A percentile compares a stretch with the other conserved stretches of the same genome.
Conservation (phyloP, 2,888 invertebrate species). For the Diarsia mendica region DNA sequence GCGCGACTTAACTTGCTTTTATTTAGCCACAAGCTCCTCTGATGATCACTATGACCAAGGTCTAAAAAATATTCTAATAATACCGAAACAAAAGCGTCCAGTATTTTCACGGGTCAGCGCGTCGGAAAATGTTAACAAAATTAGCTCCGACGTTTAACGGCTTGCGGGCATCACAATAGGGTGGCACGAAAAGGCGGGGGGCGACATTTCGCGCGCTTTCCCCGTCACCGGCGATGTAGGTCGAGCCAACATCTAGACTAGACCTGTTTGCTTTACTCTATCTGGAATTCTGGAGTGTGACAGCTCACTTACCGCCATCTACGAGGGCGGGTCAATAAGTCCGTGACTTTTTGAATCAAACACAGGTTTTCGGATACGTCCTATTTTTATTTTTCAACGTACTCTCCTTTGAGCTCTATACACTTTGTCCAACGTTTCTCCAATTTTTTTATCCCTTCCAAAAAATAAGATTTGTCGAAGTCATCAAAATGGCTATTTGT, state of each 20-base stretch:
- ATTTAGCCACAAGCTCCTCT: neutral
- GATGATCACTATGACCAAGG: constrained; percentile 34
- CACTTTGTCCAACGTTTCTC: too few relatives aligned
- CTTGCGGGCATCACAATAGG: constrained; percentile 73
- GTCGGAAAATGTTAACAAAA: constrained; percentile 71
- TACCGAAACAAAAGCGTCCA: constrained; percentile 60
- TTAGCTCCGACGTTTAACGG: constrained; percentile 73
- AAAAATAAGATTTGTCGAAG: too few relatives aligned
- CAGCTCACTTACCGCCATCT: constrained; percentile 60
- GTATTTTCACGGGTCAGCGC: constrained; percentile 68
- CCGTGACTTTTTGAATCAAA: too few relatives aligned
- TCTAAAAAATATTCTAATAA: constrained; percentile 56
- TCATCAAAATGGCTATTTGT: too few relatives aligned
- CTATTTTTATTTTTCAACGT: too few relatives aligned
- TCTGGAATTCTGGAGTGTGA: constrained; percentile 70
- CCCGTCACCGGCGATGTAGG: constrained; percentile 75
- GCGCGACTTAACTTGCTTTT: too few relatives aligned
- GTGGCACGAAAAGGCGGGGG: constrained; percentile 73
- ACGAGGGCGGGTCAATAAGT: too few relatives aligned
- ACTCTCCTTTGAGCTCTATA: too few relatives aligned
- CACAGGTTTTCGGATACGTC: too few relatives aligned
- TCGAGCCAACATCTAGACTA: constrained; percentile 74
- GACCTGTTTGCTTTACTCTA: constrained; percentile 64
- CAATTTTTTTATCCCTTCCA: too few relatives aligned
- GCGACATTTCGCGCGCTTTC: constrained; percentile 76